Evolutionary conservation across 2,888 invertebrate genomes (phyloP).

Genomic region (Catocala nupta): DNA sequence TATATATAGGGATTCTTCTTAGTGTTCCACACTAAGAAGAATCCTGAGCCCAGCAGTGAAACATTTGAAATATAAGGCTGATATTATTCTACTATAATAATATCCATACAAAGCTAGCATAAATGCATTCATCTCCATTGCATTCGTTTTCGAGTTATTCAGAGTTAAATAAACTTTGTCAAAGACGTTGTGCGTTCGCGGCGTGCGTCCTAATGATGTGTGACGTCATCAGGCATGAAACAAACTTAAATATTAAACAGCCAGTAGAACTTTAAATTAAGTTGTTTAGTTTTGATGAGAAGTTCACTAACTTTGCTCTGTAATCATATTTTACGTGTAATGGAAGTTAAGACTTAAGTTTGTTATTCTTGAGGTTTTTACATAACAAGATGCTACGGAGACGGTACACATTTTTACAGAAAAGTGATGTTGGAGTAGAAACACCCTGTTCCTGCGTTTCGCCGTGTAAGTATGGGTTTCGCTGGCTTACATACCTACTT

Average conservation of each 20-base stretch:
- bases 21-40: too few relatives aligned
- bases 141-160: constrained; percentile 60
- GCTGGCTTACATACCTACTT: too few relatives aligned
- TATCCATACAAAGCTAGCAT: constrained; percentile 51
- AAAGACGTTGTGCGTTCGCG: constrained; percentile 59
- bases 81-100: neutral
- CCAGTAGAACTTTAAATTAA: constrained; percentile 67
- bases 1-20: too few relatives aligned
- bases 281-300: constrained; percentile 60
- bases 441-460: too few relatives aligned
- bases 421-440: too few relatives aligned
- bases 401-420: too few relatives aligned
- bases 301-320: constrained; percentile 54
- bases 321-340: constrained; percentile 44
- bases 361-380: neutral
- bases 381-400: too few relatives aligned
- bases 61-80: too few relatives aligned
- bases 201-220: constrained; percentile 73
- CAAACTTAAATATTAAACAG: constrained; percentile 68
- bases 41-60: too few relatives aligned
- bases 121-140: constrained; percentile 53
- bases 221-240: constrained; percentile 62
- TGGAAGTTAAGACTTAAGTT: neutral
- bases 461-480: too few relatives aligned
- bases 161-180: constrained; percentile 73